phyloP scores from a whole-genome alignment of 2,113 vertebrate genomes.

The Cathartes aura region DNA sequence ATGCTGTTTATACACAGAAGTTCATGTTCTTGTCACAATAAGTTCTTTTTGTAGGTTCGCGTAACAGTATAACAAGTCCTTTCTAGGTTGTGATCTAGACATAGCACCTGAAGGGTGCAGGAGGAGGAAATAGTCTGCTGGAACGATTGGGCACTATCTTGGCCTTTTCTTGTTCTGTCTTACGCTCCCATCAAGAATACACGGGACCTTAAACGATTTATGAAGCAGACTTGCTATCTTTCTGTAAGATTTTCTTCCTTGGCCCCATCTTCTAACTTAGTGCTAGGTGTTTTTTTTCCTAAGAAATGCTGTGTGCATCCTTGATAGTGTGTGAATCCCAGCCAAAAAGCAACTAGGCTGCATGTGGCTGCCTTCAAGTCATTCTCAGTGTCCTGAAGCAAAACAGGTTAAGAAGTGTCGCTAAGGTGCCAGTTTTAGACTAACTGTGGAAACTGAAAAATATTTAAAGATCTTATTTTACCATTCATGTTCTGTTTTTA shows the following conservation, averaged over 20 bases:
- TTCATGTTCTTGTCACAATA: background rate
- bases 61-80: background rate
- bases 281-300: background rate
- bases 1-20: background rate
- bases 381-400: background rate
- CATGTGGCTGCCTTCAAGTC: background rate
- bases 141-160: background rate
- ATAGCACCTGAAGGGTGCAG: background rate
- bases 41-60: background rate
- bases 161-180: background rate
- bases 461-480: background rate
- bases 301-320: background rate
- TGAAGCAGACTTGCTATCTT: background rate
- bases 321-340: background rate
- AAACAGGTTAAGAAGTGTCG: background rate
- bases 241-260: background rate
- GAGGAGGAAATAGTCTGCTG: background rate
- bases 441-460: background rate
- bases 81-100: background rate
- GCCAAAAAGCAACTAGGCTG: background rate
- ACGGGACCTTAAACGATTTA: background rate
- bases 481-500: background rate
- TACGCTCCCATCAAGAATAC: background rate
- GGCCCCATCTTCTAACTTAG: background rate
- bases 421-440: background rate